Evolutionary conservation across 2,797 vertebrate genomes (phyloP).

Genomic region (Knipowitschia caucasica): DNA sequence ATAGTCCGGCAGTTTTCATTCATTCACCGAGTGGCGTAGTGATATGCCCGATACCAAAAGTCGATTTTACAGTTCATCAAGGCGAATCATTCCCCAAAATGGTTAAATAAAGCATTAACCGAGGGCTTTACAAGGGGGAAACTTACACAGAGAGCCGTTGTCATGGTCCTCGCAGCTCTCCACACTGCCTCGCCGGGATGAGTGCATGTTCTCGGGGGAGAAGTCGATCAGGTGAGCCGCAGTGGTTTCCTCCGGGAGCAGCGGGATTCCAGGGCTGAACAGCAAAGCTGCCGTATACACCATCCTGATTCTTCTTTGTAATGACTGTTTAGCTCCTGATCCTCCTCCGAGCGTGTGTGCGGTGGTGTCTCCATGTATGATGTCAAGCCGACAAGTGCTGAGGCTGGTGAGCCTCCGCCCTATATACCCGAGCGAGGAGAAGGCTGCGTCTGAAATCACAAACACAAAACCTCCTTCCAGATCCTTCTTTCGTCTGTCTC

Average conservation of each 20-base stretch:
- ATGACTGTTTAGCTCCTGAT: conserved; percentile 36
- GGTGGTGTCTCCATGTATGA: conserved; percentile 51
- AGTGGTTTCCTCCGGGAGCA: conserved; percentile 51
- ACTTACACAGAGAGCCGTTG: conserved; percentile 55
- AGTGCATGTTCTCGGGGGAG: conserved; percentile 19
- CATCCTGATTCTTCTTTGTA: conserved; percentile 50
- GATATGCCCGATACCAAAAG: background rate
- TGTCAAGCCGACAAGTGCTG: background rate
- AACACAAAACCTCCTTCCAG: no score
- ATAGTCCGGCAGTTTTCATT: background rate
- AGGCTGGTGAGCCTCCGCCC: rapidly evolving
- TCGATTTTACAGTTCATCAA: background rate
- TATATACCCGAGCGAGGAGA: conserved; percentile 44
- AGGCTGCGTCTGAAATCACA: conserved; percentile 77
- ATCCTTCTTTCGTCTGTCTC: no score
- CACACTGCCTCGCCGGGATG: conserved; percentile 50
- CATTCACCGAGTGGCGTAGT: background rate
- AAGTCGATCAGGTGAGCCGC: conserved; percentile 54
- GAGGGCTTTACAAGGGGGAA: background rate
- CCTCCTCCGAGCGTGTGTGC: conserved; percentile 24
- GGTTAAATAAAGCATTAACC: background rate
- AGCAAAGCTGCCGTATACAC: conserved; percentile 66
- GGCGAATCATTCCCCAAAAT: background rate
- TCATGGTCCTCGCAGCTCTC: conserved; percentile 55
- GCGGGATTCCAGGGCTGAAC: conserved; percentile 46